phyloP scores from a whole-genome alignment of 2,113 vertebrate species.

The rat (Rattus norvegicus) region GRCr8 NC_086027.1:32270501-32271000 shows the following conservation, averaged over 20 bases:
- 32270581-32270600: neutral
- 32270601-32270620: neutral
- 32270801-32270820: neutral
- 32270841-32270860: neutral
- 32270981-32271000: too few species aligned
- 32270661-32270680: neutral
- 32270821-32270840: neutral
- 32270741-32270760: neutral
- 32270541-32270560: neutral
- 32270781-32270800: neutral
- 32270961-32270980: too few species aligned
- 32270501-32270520: neutral
- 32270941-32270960: too few species aligned
- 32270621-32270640: neutral
- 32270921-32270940: too few species aligned
- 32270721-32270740: neutral
- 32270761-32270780: neutral
- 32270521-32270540: neutral
- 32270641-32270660: neutral
- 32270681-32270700: neutral
- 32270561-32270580: neutral
- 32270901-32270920: neutral
- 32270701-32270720: neutral
- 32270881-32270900: neutral
- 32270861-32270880: neutral